Evolutionary conservation across 2,113 vertebrate genomes (phyloP), one percentile per base, ranked within the genome.

Genomic region (Pholis gunnellus): DNA sequence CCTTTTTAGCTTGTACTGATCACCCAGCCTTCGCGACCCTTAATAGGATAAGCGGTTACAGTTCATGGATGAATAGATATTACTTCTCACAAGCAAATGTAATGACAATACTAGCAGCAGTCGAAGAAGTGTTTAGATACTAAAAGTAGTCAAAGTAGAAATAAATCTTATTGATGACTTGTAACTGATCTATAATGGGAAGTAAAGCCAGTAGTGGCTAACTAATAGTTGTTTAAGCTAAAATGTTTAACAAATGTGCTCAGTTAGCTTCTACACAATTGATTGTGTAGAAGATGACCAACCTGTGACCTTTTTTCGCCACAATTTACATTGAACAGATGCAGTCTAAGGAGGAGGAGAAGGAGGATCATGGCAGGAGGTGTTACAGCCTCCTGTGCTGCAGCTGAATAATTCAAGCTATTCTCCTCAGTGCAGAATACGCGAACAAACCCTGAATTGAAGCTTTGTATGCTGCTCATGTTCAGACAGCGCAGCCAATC

Each of bases 401-500:
- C 52, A 77, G 64, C 63, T 88, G 72, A 92, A 93, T 93, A 87
- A 92, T 92, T 87, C 66, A 93, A 65, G 72, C 4, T 4, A 69
- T 75, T 89, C 75, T 82, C 84, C 68, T 82, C 82, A 74, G 78
- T 82, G 75, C 64, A 31, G 72, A 83, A 79, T 3, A 60, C 34
- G 69, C 34, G 63, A 88, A 65, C 71, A 65, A 56, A 25, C 29
- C 20, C 56, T 61, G 69, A 89, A 71, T 60, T 82, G 42, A 66
- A 66, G 44, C 67, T 85, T 60, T 78, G 44, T 22, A 76, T 81
- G 80, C 79, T 31, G 27, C 25, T 8, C 70, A 22, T 84, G 83
- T 68, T 79, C 75, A 66, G 46, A 36, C 56, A 22, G 36, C 1
- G 10, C 70, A 78, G 68, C 52, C 61, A 82, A 69, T 84, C 54